Evolutionary conservation across 1,140 invertebrate genomes (phyloP).

Genomic region (Drosophila obscura): DNA sequence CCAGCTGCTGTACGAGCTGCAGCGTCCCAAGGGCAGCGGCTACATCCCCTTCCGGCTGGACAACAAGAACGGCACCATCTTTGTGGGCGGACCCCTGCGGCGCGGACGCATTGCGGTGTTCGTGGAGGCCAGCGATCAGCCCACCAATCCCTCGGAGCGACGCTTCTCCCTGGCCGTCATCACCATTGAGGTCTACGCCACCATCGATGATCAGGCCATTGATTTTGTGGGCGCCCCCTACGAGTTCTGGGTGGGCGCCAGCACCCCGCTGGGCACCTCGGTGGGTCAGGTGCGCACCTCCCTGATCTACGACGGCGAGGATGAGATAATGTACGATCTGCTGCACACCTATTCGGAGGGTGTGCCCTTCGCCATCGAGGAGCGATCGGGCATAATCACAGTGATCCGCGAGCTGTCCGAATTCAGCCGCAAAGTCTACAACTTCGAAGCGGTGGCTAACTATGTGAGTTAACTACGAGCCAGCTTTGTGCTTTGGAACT

Average conservation of each 20-base stretch:
- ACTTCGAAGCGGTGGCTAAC: slow-evolving; percentile 92
- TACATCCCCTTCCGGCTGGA: slow-evolving; percentile 90
- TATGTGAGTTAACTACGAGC: slow-evolving; percentile 84
- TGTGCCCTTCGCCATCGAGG: slow-evolving; percentile 95
- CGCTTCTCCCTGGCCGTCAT: slow-evolving; percentile 92
- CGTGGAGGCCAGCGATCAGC: slow-evolving; percentile 91
- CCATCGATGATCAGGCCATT: slow-evolving; percentile 87
- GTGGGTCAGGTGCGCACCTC: slow-evolving; percentile 93
- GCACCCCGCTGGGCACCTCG: slow-evolving; percentile 92
- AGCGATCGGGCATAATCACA: slow-evolving; percentile 93
- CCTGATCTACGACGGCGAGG: slow-evolving; percentile 87
- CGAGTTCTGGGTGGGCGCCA: slow-evolving; percentile 94
- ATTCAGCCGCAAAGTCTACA: slow-evolving; percentile 88
- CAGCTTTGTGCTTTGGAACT: too few species aligned
- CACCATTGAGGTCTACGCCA: slow-evolving; percentile 87
- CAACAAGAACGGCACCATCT: slow-evolving; percentile 88
- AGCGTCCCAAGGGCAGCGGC: slow-evolving; percentile 87
- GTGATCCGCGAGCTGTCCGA: slow-evolving; percentile 90
- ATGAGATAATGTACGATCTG: slow-evolving; percentile 90
- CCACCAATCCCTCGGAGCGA: slow-evolving; percentile 91
- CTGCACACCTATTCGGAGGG: slow-evolving; percentile 92
- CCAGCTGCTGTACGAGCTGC: slow-evolving; percentile 90
- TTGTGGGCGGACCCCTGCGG: slow-evolving; percentile 87
- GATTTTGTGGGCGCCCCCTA: slow-evolving; percentile 95
- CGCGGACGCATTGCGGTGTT: slow-evolving; percentile 91